Evolutionary conservation across 2,113 vertebrate species (phyloP).

Genomic region (Oxyruncus cristatus): DNA sequence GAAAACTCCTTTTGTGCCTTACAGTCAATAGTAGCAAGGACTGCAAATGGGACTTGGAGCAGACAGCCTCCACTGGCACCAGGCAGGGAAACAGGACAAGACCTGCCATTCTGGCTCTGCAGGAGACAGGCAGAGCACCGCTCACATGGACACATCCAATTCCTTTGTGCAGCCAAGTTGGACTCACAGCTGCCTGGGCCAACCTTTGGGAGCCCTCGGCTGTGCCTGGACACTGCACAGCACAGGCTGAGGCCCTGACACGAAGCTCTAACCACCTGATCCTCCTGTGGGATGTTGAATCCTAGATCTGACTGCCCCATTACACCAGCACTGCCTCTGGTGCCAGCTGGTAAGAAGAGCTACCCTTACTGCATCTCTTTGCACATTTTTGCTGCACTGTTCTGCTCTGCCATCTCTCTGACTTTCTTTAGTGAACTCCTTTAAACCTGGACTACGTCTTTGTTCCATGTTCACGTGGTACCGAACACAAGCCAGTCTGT

Average conservation of each 20-base stretch:
- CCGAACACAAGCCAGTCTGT: background rate
- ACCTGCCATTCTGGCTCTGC: background rate
- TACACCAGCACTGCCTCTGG: background rate
- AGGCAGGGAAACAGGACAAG: background rate
- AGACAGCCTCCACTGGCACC: background rate
- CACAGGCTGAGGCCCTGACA: background rate
- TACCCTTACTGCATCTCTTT: too few species aligned
- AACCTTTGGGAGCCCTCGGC: background rate
- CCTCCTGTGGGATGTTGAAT: background rate
- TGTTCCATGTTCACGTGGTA: background rate
- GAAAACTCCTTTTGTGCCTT: background rate
- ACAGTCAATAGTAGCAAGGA: background rate
- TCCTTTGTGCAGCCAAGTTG: background rate
- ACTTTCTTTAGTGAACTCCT: background rate
- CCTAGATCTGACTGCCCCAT: background rate
- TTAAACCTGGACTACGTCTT: background rate
- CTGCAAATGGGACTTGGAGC: background rate
- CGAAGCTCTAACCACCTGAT: background rate
- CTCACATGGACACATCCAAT: rapidly evolving
- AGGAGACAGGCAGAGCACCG: background rate
- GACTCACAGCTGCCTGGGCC: background rate
- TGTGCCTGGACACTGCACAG: background rate
- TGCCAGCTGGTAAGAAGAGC: background rate
- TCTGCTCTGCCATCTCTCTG: background rate
- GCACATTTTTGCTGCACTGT: background rate